Evolutionary conservation across 92 coral and sea anemone species (phyloP), one percentile per base, ranked within the genome.

Genomic region (Hydrozoanthus gracilis): DNA sequence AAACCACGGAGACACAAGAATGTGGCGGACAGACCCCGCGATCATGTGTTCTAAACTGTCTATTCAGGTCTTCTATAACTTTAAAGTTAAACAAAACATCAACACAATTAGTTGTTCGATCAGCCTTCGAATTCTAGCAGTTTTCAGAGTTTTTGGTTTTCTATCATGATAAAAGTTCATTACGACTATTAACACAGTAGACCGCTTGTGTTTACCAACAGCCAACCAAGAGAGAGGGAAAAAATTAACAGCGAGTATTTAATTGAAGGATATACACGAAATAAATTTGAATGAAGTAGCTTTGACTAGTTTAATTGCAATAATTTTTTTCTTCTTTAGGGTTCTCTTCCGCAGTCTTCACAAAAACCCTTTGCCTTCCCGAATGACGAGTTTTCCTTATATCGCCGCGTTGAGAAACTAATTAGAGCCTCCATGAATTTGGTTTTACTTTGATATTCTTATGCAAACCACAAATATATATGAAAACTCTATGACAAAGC

Each of bases 241-340:
- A 12, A 83, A 88, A 91, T 91, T 82, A 69, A 83, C 80, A 87
- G 78, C 55, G 83, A 88, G 82, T 79, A 91, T 88, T 88, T 84
- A 71, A 71, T 68, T 78, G 71, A 70, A 79, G 74, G 77, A 83
- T 56, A 86, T 88, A 78, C 54, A 87, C 86, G 85, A 27, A 73
- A 50, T 71, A 67, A 58, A 85, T 88, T 88, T 91, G 87, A 88
- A 87, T 66, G 49, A 83, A 48, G 77, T 66, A 71, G 77, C 27
- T 27, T 79, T 83, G 86, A 83, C 93, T 62, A 84, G 74, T 48
- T 16, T 89, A 69, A 88, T 88, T 84, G 88, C 88, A 89, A 71
- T 15, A 72, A 83, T 51, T 65, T 77, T 77, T 89, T 86, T 80
- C 86, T 87, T 89, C 89, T 74, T 82, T 68, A 71, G 46, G 20